These are phyloP conservation scores for Xylota segnis DNA, from an alignment of 2,888 invertebrate species.

Conservation along the genomic window DNA sequence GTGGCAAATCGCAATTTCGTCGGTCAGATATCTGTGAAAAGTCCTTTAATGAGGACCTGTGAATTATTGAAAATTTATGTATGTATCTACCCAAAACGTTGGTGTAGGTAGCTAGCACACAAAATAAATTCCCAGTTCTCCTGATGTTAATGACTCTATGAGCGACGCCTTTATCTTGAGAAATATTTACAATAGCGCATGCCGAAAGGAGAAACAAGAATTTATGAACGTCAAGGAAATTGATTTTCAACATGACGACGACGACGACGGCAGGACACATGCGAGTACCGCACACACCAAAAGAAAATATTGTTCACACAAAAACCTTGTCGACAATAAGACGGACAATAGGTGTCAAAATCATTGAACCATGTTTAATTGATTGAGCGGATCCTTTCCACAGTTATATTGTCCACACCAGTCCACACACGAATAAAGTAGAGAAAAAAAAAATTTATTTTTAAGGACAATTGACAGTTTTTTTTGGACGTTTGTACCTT, in stretches of 20 bases:
- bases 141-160: constrained; percentile 75
- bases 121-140: constrained; percentile 42
- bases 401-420: constrained; percentile 29
- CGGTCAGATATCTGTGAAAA: constrained; percentile 48
- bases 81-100: constrained; percentile 5
- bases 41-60: constrained; percentile 69
- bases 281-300: constrained; percentile 73
- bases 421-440: too few relatives aligned
- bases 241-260: constrained; percentile 74
- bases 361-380: constrained; percentile 80
- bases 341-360: constrained; percentile 79
- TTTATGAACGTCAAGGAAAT: constrained; percentile 71
- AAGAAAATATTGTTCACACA: constrained; percentile 27
- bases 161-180: constrained; percentile 68
- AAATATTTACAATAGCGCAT: constrained; percentile 66
- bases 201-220: constrained; percentile 47
- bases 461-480: constrained; percentile 31
- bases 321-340: constrained; percentile 33
- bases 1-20: constrained; percentile 60
- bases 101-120: constrained; percentile 57
- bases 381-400: constrained; percentile 78
- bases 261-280: constrained; percentile 67
- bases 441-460: constrained; percentile 26
- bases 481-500: constrained; percentile 18
- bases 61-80: constrained; percentile 75